These are phyloP conservation scores for Chauna torquata DNA, from an alignment of 2,113 vertebrate genomes.

Conservation along the genomic window DNA sequence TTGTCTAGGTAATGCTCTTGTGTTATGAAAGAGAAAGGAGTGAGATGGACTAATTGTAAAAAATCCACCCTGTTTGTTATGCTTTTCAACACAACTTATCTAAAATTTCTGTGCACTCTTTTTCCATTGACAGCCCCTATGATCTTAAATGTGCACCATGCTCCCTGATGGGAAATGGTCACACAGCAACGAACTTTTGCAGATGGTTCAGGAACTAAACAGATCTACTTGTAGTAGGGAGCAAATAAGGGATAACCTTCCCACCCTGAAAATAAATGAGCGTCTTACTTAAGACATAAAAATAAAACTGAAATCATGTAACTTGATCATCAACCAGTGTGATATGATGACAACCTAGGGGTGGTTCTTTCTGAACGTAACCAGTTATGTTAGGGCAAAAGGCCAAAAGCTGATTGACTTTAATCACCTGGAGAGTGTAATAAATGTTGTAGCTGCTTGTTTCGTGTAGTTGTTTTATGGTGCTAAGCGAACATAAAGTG, in stretches of 20 bases:
- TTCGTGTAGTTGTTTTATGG: not conserved
- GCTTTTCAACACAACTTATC: not conserved
- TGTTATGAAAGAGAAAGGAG: not conserved
- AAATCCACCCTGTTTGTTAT: not conserved
- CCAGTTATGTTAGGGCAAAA: not conserved
- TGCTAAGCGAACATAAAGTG: not conserved
- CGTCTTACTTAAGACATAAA: not conserved
- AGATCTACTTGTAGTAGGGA: not conserved
- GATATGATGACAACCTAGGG: not conserved
- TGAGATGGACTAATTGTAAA: not conserved
- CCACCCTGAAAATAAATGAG: not conserved
- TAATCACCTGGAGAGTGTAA: not conserved
- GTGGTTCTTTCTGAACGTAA: not conserved
- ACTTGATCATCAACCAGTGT: not conserved
- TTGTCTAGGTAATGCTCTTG: not conserved
- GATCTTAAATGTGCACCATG: not conserved
- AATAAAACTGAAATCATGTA: not conserved
- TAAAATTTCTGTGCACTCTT: not conserved
- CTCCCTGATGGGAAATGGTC: not conserved
- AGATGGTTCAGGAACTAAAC: not conserved
- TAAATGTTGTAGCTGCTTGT: not conserved
- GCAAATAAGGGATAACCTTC: not conserved
- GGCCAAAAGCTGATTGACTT: not conserved
- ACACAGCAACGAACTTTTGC: not conserved
- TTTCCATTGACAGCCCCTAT: not conserved